Evolutionary conservation across 2,113 vertebrate genomes (phyloP).

Genomic region (Egretta garzetta): DNA sequence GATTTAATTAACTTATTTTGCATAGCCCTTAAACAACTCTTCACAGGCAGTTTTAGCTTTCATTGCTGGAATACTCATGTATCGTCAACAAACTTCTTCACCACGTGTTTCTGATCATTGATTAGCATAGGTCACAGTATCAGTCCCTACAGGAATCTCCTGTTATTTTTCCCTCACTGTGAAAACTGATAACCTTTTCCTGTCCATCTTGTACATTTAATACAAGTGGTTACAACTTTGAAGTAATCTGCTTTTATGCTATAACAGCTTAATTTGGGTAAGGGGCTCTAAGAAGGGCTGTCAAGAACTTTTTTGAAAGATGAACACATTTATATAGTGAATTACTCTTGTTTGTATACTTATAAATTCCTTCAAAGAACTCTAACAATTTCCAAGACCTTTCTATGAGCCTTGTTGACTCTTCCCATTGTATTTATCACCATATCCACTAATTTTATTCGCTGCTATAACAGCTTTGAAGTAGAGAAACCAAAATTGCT

Average conservation of each 20-base stretch:
- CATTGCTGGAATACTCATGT: neutral
- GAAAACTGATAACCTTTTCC: neutral
- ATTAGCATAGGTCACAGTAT: neutral
- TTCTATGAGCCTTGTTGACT: neutral
- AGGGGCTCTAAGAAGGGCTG: neutral
- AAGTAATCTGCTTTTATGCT: neutral
- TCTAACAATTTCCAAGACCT: neutral
- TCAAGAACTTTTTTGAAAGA: neutral
- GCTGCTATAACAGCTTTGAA: neutral
- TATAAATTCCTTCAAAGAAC: neutral
- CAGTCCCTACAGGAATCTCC: neutral
- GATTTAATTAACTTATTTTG: neutral
- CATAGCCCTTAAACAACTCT: neutral
- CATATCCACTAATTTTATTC: neutral
- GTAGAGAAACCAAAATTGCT: neutral
- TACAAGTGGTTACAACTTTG: neutral
- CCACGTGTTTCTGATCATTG: neutral
- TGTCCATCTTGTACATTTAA: neutral
- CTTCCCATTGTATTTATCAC: neutral
- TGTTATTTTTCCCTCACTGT: neutral
- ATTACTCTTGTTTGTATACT: neutral
- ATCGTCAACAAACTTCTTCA: neutral
- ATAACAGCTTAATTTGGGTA: neutral
- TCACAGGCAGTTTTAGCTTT: neutral
- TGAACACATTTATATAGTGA: neutral